Percentiles rank a stretch among this genome's conserved stretches.
These are phyloP conservation scores for Sitta carolinensis DNA, from an alignment of 2,797 vertebrate species.

Conservation along the genomic window DNA sequence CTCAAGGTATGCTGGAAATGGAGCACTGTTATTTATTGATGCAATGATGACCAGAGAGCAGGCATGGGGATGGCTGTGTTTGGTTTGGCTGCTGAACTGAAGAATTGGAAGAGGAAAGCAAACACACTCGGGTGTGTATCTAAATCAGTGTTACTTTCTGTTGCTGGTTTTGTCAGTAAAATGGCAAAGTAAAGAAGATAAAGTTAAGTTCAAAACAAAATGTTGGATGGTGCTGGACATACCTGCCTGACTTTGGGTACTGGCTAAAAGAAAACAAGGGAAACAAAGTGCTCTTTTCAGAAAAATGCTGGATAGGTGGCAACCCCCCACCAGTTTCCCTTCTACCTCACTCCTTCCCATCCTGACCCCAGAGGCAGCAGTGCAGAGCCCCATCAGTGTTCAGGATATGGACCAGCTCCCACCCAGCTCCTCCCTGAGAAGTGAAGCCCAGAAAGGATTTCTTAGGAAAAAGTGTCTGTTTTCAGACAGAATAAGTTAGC, in stretches of 20 bases:
- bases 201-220: not conserved
- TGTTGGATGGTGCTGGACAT: not conserved
- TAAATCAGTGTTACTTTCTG: not conserved
- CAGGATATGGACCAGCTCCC: not conserved
- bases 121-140: not conserved
- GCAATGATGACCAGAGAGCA: not conserved
- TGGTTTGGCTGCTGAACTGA: conserved; percentile 19
- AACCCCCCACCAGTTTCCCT: not conserved
- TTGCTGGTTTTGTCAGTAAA: not conserved
- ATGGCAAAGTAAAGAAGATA: not conserved
- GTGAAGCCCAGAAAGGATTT: not conserved
- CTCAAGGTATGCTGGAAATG: not conserved
- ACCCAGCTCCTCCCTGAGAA: not conserved
- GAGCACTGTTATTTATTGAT: not conserved
- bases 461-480: not conserved
- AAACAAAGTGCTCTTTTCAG: not conserved
- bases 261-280: not conserved
- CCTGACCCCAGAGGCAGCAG: accelerated
- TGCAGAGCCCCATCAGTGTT: not conserved
- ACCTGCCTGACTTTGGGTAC: not conserved
- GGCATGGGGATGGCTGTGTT: not conserved
- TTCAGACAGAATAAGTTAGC: not conserved
- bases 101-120: not conserved
- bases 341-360: not conserved
- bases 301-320: not conserved